phyloP scores from a whole-genome alignment of 2,797 vertebrate species.

The Echiichthys vipera region DNA sequence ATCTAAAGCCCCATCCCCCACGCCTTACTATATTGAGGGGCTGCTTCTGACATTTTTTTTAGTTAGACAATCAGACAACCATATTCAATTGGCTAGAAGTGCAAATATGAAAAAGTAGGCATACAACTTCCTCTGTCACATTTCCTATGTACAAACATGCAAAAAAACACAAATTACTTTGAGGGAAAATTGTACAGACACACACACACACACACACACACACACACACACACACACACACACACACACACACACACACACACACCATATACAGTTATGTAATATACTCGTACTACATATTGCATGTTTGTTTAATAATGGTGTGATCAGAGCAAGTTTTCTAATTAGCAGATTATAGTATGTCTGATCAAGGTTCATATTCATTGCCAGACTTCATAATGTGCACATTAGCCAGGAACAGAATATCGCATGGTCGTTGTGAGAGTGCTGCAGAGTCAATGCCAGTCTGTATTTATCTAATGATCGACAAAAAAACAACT shows the following conservation, averaged over 20 bases:
- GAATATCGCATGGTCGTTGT: slow-evolving; percentile 37
- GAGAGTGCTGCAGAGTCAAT: slow-evolving; percentile 51
- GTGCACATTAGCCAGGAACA: slow-evolving; percentile 27
- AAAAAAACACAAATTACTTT: too few species aligned
- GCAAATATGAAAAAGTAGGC: not conserved
- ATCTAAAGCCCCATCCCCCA: not conserved
- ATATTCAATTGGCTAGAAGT: not conserved
- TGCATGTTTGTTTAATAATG: not conserved
- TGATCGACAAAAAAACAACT: slow-evolving; percentile 69
- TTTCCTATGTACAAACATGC: too few species aligned
- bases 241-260: too few species aligned
- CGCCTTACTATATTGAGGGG: not conserved
- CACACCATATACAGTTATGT: not conserved
- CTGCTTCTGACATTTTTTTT: not conserved
- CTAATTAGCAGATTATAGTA: slow-evolving; percentile 18
- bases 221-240: too few species aligned
- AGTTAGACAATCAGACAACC: not conserved
- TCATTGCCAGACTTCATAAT: slow-evolving; percentile 18
- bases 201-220: too few species aligned
- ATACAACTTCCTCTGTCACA: too few species aligned
- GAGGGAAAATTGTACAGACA: too few species aligned
- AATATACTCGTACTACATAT: not conserved
- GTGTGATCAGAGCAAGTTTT: not conserved
- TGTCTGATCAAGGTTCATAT: slow-evolving; percentile 12
- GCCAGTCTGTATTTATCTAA: slow-evolving; percentile 56